Evolutionary conservation across 92 coral and sea anemone species (phyloP).

Genomic region (Galaxea fascicularis): DNA sequence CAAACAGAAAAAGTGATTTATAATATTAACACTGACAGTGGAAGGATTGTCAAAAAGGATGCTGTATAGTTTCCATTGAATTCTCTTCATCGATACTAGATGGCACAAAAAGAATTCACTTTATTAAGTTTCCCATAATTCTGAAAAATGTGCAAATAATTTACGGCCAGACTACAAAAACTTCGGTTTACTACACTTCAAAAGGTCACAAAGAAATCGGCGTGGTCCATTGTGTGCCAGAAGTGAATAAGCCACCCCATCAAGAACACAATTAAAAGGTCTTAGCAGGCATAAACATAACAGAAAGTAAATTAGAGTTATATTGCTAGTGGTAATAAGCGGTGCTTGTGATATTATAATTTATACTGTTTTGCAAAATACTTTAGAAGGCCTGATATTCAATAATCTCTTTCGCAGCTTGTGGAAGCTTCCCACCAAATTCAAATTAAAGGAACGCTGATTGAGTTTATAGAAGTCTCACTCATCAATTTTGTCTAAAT

Average conservation of each 20-base stretch:
- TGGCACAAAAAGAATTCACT: too few species aligned
- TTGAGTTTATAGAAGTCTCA: not conserved
- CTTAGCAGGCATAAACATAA: slow-evolving; percentile 25
- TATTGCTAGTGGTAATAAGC: not conserved
- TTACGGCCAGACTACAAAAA: not conserved
- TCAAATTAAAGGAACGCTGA: not conserved
- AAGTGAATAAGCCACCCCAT: not conserved
- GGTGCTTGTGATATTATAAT: not conserved
- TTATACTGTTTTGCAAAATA: not conserved
- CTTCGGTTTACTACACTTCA: not conserved
- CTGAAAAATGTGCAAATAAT: not conserved
- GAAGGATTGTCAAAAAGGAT: slow-evolving; percentile 1
- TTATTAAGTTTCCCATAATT: not conserved
- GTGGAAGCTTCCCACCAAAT: not conserved
- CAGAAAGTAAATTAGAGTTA: not conserved
- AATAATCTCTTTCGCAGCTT: not conserved
- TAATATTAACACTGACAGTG: not conserved
- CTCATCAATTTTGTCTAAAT: slow-evolving; percentile 45
- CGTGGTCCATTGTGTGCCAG: not conserved
- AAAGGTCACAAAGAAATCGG: not conserved
- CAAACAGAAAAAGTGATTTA: not conserved
- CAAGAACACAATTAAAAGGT: slow-evolving; percentile 24
- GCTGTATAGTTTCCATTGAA: not conserved
- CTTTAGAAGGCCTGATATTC: not conserved
- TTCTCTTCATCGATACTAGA: not conserved